These are phyloP conservation scores for Tylochromis polylepis DNA, from an alignment of 2,113 vertebrate genomes.

Conservation along the genomic window DNA sequence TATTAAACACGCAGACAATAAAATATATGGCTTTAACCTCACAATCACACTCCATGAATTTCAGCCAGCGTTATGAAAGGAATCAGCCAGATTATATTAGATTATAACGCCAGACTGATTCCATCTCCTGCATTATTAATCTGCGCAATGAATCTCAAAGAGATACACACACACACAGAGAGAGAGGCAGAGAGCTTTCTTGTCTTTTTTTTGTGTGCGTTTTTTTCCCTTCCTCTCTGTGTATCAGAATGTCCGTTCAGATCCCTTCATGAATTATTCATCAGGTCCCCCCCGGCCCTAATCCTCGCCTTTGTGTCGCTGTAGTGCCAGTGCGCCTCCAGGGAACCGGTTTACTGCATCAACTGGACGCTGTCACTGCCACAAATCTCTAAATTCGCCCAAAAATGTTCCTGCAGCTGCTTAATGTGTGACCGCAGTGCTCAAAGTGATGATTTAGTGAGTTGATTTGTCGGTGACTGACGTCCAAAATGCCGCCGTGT, in stretches of 20 bases:
- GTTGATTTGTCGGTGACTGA: neutral
- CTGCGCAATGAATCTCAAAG: conserved; percentile 28
- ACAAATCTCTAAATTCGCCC: conserved; percentile 9
- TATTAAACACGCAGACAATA: neutral
- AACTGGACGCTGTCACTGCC: conserved; percentile 41
- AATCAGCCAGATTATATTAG: conserved; percentile 38
- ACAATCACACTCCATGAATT: neutral
- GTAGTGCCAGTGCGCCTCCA: conserved; percentile 48
- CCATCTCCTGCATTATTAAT: conserved; percentile 37
- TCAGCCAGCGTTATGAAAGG: neutral
- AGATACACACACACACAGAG: neutral
- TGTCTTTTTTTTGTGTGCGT: neutral
- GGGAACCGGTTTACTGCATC: conserved; percentile 48
- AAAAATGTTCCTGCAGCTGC: neutral
- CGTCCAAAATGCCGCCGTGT: neutral
- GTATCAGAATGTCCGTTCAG: conserved; percentile 62
- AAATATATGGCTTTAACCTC: neutral
- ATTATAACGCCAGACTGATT: conserved; percentile 48
- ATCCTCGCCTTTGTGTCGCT: conserved; percentile 67
- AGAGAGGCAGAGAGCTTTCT: neutral
- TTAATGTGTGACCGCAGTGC: neutral
- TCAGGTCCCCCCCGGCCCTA: conserved; percentile 27
- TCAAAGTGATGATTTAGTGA: neutral
- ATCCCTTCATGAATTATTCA: conserved; percentile 69
- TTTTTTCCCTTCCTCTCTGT: neutral